Evolutionary conservation across 2,888 invertebrate species (phyloP), one percentile per base, ranked within the genome.

Genomic region (Thysanoteuthis rhombus): DNA sequence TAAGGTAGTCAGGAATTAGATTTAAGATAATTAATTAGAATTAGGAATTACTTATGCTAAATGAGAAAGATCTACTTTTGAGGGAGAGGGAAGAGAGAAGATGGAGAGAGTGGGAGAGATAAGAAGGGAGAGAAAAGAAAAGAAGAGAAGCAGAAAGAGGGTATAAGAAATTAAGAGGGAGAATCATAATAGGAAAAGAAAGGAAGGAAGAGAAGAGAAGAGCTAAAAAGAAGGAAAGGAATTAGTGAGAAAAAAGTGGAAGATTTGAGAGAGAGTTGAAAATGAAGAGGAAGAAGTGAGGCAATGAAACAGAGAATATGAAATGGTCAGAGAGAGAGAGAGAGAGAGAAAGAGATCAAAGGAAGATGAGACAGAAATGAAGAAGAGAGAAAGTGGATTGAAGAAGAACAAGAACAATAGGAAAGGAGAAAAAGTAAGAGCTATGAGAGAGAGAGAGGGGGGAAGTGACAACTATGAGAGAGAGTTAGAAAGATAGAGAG

Each of bases 41-140:
- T n/a, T 75, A n/a, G n/a, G n/a, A n/a, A 75, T n/a, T n/a, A 75
- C 75, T 75, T 75, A 75, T 75, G 75, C n/a, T 75, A 75, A 75
- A 75, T 75, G n/a, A n/a, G 75, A 75, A n/a, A 75, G n/a, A n/a
- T n/a, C 36, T 19, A 10, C 12, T 16, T n/a, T 75, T 12, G n/a
- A 75, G n/a, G 1, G n/a, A 75, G n/a, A 25, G 10, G 5, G 25
- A 32, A 6, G 45, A 19, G n/a, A n/a, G n/a, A n/a, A n/a, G n/a
- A 3, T 0, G 3, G 2, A 3, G 12, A 75, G n/a, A 16, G 25
- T 22, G 25, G 25, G 25, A 25, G 25, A 47, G 19, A 22, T 16
- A 47, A n/a, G 10, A 75, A 3, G 4, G 3, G 2, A 3, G 12
- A 75, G n/a, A 16, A 75, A 4, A 10, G n/a, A 36, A 19, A 36